phyloP scores from a whole-genome alignment of 2,888 invertebrate species.

The Orthonevra nobilis region DNA sequence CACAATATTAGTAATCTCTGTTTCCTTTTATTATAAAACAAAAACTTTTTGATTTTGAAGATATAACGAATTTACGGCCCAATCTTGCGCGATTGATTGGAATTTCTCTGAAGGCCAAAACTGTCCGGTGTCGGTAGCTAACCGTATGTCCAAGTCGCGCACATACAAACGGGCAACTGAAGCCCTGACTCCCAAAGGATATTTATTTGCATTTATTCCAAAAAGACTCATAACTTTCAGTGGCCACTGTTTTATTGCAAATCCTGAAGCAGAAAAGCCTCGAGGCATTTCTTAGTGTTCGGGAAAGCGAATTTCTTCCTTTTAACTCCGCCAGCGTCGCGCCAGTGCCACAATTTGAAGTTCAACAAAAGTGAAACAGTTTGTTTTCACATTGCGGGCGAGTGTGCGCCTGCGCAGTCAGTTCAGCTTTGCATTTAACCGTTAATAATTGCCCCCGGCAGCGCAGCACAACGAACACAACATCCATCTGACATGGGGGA shows the following conservation, averaged over 20 bases:
- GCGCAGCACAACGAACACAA: conserved; percentile 14
- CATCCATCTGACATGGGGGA: conserved; percentile 47
- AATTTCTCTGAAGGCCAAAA: no score
- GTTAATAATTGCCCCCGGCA: conserved; percentile 62
- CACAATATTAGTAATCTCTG: no score
- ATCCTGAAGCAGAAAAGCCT: conserved; percentile 8
- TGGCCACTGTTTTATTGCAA: conserved; percentile 29
- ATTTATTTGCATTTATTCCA: no score
- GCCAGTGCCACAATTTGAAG: conserved; percentile 42
- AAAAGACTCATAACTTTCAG: neutral
- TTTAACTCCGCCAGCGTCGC: conserved; percentile 5
- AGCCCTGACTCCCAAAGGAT: no score
- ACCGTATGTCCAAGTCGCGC: no score
- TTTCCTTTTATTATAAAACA: no score
- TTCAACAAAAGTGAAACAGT: conserved; percentile 68
- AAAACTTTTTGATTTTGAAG: no score
- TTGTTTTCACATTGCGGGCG: conserved; percentile 8
- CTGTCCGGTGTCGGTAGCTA: no score
- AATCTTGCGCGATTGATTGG: no score
- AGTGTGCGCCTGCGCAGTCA: conserved; percentile 1
- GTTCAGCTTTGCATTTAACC: conserved; percentile 64
- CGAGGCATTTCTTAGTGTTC: conserved; percentile 30
- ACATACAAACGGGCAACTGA: no score
- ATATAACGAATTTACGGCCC: no score
- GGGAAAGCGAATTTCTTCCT: conserved; percentile 64